Evolutionary conservation across 2,888 invertebrate species (phyloP).

Genomic region (Limulus polyphemus): DNA sequence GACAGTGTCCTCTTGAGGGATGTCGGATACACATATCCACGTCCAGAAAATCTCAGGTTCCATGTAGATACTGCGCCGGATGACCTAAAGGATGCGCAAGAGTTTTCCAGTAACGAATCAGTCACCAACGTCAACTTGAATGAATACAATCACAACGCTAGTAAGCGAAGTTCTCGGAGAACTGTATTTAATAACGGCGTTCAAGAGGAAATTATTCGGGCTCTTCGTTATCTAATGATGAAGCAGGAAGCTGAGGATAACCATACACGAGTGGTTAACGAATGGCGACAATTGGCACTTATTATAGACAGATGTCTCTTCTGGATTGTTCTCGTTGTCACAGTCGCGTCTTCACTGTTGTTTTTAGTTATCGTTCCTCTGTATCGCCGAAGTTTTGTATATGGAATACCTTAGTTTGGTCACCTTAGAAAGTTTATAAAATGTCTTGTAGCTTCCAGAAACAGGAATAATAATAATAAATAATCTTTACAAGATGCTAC

Average conservation of each 20-base stretch:
- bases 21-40: slow-evolving; percentile 21
- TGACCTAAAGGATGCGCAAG: slow-evolving; percentile 32
- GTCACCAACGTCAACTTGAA: slow-evolving; percentile 15
- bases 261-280: slow-evolving; percentile 40
- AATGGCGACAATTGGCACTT: slow-evolving; percentile 45
- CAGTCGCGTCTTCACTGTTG: slow-evolving; percentile 40
- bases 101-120: slow-evolving; percentile 23
- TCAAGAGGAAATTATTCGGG: slow-evolving; percentile 39
- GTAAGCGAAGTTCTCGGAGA: slow-evolving; percentile 7
- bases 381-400: slow-evolving; percentile 14
- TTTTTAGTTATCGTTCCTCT: slow-evolving; percentile 42
- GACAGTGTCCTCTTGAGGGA: slow-evolving; percentile 8
- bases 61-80: slow-evolving; percentile 37
- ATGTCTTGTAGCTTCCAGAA: too few relatives aligned
- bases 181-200: slow-evolving; percentile 17
- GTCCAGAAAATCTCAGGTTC: slow-evolving; percentile 34
- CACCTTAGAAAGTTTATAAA: too few relatives aligned
- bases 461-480: too few relatives aligned
- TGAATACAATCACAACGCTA: slow-evolving; percentile 6
- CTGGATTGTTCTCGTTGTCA: slow-evolving; percentile 43
- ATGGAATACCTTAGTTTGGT: too few relatives aligned
- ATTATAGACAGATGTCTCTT: slow-evolving; percentile 44
- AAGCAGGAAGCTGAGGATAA: slow-evolving; percentile 40
- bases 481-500: too few relatives aligned
- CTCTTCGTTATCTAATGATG: slow-evolving; percentile 39